Evolutionary conservation across 2,113 vertebrate species (phyloP), one percentile per base, ranked within the genome.

Genomic region (Rhombomys opimus): DNA sequence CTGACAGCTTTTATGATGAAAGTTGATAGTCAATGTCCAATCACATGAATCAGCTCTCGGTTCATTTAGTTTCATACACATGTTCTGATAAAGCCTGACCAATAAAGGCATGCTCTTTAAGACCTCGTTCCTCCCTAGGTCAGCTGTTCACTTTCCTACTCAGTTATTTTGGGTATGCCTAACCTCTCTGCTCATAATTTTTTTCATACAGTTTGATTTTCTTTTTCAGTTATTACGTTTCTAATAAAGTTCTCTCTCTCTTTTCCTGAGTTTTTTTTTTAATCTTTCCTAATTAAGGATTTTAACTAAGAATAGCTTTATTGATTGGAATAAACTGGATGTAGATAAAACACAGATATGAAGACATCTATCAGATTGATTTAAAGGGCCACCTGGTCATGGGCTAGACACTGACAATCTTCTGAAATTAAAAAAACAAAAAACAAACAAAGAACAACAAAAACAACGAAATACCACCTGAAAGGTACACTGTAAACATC

Each of bases 71-170:
- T 7, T 93, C 20, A 15, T 18, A 4, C 2, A 61, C 10, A 30
- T n/a, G 13, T 57, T 0, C 54, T 81, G 30, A 30, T 0, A 72
- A 30, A n/a, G 12, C 20, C 22, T 32, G 25, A 12, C 17, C 30
- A n/a, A 50, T 22, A 27, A n/a, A 41, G 27, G 5, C 32, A 57
- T 1, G 32, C 4, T 41, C 46, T 38, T 6, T 1, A 63, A 17
- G 2, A 8, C 27, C 61, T 65, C 20, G 1, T 76, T 4, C 15
- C 3, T 38, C 2, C 63, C 5, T 7, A 18, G 4, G 9, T n/a
- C 5, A n/a, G 12, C 27, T 80, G 38, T 52, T 27, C 18, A 27
- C 1, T 18, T 81, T 2, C 8, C 86, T 52, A 15, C 18, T 14
- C 9, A 90, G 15, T 32, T 63, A 46, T 4, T 41, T 30, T 94